Evolutionary conservation across 2,113 vertebrate genomes (phyloP), one percentile per base, ranked within the genome.

Genomic region (Nettapus auritus): DNA sequence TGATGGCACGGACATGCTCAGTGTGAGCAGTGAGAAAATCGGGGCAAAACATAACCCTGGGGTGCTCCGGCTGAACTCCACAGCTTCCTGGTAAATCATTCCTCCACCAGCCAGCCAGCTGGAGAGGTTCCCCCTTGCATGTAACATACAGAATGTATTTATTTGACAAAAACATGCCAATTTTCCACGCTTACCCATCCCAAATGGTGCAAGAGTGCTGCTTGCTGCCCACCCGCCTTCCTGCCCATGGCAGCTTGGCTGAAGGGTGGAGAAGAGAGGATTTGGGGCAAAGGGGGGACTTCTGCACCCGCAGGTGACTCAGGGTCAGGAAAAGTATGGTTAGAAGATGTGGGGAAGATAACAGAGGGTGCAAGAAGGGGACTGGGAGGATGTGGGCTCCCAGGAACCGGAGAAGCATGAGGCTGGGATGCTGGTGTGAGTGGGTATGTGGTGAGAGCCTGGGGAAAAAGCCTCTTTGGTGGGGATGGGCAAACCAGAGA

Each of bases 301-400:
- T 83, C 40, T 55, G 2, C 17, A 34, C n/a, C 63, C 68, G 48
- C 55, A n/a, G 55, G 55, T 88, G 86, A 88, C 64, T 74, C 93
- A 94, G 66, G 34, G 62, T 29, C 66, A 48, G 78, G 42, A 69
- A 79, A 68, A 66, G 33, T 29, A 42, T 52, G 34, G 52, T 68
- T 71, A 87, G 82, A 46, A 87, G 87, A 40, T 36, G 53, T 0
- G 1, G 38, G 55, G 46, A 53, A 76, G 82, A 73, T 77, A 83
- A 29, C 34, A 76, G 79, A 56, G 48, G 16, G 46, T 63, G 60
- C 60, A 82, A 66, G 34, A 73, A 60, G 57, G 48, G 89, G 86
- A 15, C 25, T 79, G 25, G 82, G 67, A 87, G 89, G 78, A 79
- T 93, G 78, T 94, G 90, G 88, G 53, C 33, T 94, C 69, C 82